Base-by-base conservation (phyloP, 2,888 invertebrate genomes). In the Brenthis hecate region DNA sequence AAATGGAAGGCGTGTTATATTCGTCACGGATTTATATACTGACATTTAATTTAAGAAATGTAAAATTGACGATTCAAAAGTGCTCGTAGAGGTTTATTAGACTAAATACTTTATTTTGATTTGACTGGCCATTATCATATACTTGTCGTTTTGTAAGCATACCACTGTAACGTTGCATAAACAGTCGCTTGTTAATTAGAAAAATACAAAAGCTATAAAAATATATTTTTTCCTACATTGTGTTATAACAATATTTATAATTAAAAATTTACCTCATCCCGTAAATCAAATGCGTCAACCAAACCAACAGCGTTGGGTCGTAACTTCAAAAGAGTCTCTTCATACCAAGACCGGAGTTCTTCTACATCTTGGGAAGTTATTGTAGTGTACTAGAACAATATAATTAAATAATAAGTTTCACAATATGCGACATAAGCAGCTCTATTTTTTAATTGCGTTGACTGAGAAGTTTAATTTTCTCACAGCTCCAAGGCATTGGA, bases 221-320 rank as follows among this genome's bases (percentile, higher is more conserved):
- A 16, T 48, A 16, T 48, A 53, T 28, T 28, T 28, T 28, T 28
- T 28, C 4, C 28, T 28, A 28, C 28, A 28, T 28, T 28, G 0
- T 5, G 28, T 4, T 28, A 4, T 28, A 28, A 28, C 0, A 5
- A 28, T 28, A 4, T 28, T 28, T 28, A 28, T 28, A 28, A 28
- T 28, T 28, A 28, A 28, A 32, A 0, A 14, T 16, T 61, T 74
- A 96, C 94, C 76, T 95, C 95, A 82, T 98, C 98, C 16, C 94
- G 93, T 54, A 97, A 94, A 82, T 98, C 98, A 81, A 98, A 99
- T 23, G 97, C 95, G 85, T 99, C 99, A 0, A 98, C 98, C 63
- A 99, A 93, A 1, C 96, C 96, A 0, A 99, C 96, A 0, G 98
- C 98, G 82, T 98, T 96, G 0, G 97, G 97, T 73, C 99, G 94